phyloP scores from a whole-genome alignment of 1,140 invertebrate genomes.

The Anadara kagoshimensis region DNA sequence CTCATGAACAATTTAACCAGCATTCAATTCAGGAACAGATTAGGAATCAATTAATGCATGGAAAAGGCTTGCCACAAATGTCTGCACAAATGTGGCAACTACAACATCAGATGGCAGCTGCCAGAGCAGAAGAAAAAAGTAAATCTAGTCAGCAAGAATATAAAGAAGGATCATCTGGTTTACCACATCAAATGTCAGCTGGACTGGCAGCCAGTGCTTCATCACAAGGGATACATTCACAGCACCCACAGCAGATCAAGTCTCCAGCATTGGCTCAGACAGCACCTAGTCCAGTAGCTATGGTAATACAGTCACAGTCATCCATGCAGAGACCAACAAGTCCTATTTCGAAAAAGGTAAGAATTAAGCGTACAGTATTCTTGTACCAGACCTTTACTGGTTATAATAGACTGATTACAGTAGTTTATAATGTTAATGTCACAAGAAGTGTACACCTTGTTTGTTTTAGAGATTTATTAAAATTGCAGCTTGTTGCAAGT shows the following conservation, averaged over 20 bases:
- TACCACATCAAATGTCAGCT: constrained; percentile 18
- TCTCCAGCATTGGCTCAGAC: constrained; percentile 56
- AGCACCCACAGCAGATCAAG: constrained; percentile 49
- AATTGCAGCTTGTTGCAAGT: too few relatives aligned
- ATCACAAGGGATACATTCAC: constrained; percentile 28
- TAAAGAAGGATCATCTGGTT: constrained; percentile 23
- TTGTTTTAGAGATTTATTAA: too few relatives aligned
- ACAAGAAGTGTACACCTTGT: too few relatives aligned
- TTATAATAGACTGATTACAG: too few relatives aligned
- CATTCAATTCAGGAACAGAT: constrained; percentile 5
- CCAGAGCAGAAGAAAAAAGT: constrained; percentile 31
- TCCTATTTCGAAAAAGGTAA: constrained; percentile 42
- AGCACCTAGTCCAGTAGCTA: constrained; percentile 43
- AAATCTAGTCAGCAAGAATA: background rate
- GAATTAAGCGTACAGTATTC: background rate
- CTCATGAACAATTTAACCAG: constrained; percentile 21
- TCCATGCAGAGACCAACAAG: constrained; percentile 34
- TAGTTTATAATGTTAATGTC: too few relatives aligned
- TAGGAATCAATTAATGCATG: background rate
- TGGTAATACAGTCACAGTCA: constrained; percentile 40
- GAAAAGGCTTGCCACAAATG: background rate
- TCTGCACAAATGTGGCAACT: constrained; percentile 17
- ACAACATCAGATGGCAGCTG: constrained; percentile 11
- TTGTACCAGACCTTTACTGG: too few relatives aligned
- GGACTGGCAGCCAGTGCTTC: constrained; percentile 35